Percentiles rank a stretch among this genome's conserved stretches.
Evolutionary conservation across 2,797 vertebrate genomes (phyloP).

Genomic region (Hylomyscus alleni): DNA sequence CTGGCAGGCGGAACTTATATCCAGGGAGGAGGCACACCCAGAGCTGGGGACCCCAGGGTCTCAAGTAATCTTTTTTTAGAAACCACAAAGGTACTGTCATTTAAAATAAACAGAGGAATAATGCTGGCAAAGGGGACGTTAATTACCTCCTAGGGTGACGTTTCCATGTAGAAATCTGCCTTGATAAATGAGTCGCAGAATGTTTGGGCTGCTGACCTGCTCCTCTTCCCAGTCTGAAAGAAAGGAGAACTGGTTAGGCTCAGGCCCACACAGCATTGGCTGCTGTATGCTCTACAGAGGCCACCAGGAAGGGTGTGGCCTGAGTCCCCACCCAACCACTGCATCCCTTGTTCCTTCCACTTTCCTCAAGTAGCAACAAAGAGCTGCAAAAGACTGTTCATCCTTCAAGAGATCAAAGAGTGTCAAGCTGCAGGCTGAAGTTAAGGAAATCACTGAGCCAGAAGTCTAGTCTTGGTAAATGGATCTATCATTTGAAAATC

Average conservation of each 20-base stretch:
- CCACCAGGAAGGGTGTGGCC: background rate
- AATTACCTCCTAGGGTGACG: conserved; percentile 98
- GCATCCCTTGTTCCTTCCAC: background rate
- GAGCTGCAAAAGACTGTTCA: background rate
- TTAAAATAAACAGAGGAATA: conserved; percentile 71
- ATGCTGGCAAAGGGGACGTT: conserved; percentile 14
- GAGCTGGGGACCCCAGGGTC: conserved; percentile 59
- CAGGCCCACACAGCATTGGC: conserved; percentile 16
- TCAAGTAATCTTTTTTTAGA: conserved; percentile 58
- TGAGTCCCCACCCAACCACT: background rate
- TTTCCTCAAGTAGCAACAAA: background rate
- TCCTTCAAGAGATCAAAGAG: background rate
- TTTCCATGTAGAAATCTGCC: conserved; percentile 99
- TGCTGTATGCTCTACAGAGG: background rate
- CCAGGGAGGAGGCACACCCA: background rate
- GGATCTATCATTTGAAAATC: conserved; percentile 48
- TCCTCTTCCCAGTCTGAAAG: conserved; percentile 98
- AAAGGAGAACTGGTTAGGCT: conserved; percentile 59
- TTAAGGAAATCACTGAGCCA: conserved; percentile 18
- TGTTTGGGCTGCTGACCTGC: conserved; percentile 98
- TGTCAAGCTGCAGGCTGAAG: background rate
- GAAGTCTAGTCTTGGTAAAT: conserved; percentile 32
- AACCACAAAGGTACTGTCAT: conserved; percentile 42
- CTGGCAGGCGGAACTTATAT: conserved; percentile 57
- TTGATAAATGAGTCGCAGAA: conserved; percentile 99